phyloP scores from a whole-genome alignment of 92 coral and sea anemone genomes.

The Phenganax stokvisi region DNA sequence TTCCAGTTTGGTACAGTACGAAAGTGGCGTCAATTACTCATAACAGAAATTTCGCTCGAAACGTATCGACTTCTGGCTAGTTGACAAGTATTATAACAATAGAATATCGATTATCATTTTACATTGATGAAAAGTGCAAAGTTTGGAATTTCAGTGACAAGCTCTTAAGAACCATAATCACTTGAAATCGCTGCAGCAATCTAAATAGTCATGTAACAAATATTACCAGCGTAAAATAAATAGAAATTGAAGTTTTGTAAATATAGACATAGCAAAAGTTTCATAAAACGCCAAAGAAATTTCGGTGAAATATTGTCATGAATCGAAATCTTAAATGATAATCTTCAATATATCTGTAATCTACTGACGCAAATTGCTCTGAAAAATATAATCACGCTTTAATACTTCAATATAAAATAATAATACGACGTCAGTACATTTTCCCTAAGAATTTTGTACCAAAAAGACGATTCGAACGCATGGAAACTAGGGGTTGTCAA shows the following conservation, averaged over 20 bases:
- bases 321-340: not conserved
- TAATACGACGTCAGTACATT: no score
- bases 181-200: constrained; percentile 15
- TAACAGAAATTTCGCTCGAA: no score
- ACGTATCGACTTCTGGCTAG: no score
- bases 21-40: no score
- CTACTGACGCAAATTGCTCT: not conserved
- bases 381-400: not conserved
- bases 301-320: no score
- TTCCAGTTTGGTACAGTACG: no score
- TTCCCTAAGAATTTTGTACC: no score
- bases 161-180: constrained; percentile 32
- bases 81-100: no score
- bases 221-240: not conserved
- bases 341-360: not conserved
- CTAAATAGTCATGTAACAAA: no score
- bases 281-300: no score
- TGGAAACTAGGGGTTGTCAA: not conserved
- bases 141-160: constrained; percentile 5
- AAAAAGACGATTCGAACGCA: not conserved
- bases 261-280: not conserved
- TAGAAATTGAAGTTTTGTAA: not conserved
- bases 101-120: no score
- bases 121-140: not conserved
- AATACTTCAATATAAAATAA: not conserved